Evolutionary conservation across 2,888 invertebrate genomes (phyloP), one percentile per base, ranked within the genome.

Genomic region (Cephus sareptanus): DNA sequence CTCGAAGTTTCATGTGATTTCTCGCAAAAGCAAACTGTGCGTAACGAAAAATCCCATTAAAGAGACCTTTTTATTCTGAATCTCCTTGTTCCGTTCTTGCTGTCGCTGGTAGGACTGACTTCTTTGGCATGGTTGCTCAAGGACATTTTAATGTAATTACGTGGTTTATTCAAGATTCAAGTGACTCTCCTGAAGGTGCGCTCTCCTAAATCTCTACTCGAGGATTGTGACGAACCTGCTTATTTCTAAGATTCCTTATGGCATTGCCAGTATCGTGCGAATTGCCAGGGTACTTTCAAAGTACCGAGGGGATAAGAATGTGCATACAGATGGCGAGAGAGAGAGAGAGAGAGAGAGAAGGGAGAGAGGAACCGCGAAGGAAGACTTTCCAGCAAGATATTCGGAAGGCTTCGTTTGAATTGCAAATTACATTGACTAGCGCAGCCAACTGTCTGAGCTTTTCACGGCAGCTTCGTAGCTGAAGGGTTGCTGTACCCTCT

Each of bases 321-420:
- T 40, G 23, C 35, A 35, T 35, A 23, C 23, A 23, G 40, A 15
- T 23, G 6, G 1, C 15, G 40, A 15, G 4, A 15, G 6, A 40
- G 40, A 23, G 40, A 40, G 37, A 37, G 37, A 13, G 37, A 13
- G 37, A 13, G 37, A 37, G 37, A 13, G 40, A 15, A 1, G 23
- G 6, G 6, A 1, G 6, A 1, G 9, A 56, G 56, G 35, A 12
- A 56, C 23, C 23, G 23, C 56, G 56, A 56, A 56, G 23, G 56
- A 56, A 23, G 23, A 23, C 56, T 56, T 23, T 56, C 56, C 56
- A 56, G 23, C 23, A 56, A 56, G 56, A 56, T 56, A 56, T 56
- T 56, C 78, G 74, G 79, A 80, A 85, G 79, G 78, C 81, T 77
- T 73, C 81, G 76, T 84, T 84, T 84, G 83, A 83, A 85, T 85